These are phyloP conservation scores for Gallinago solitaria DNA, from an alignment of 2,797 vertebrate species.

Conservation along the genomic window DNA sequence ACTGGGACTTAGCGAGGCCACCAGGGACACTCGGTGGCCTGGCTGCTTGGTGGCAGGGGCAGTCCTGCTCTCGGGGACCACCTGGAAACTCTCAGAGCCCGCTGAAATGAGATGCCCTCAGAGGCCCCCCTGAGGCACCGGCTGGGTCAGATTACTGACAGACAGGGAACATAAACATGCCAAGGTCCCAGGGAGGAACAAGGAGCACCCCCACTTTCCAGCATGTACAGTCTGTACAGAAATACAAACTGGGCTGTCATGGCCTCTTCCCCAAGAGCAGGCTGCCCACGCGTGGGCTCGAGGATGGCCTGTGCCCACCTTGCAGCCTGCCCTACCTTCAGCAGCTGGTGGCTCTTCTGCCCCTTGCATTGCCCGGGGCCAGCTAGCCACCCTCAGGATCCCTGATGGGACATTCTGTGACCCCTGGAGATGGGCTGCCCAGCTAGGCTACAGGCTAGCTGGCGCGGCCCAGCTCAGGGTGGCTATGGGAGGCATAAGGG, in stretches of 20 bases:
- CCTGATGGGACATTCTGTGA: background rate
- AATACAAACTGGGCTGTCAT: accelerated
- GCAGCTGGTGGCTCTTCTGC: background rate
- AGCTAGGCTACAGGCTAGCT: background rate
- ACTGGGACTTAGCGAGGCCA: background rate
- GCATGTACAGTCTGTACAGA: background rate
- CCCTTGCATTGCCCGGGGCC: background rate
- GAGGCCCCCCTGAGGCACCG: background rate
- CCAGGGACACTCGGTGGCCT: accelerated
- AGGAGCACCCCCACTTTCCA: background rate
- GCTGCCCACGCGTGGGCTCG: accelerated
- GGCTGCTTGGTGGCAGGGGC: background rate
- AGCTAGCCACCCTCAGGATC: background rate
- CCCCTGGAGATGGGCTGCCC: background rate
- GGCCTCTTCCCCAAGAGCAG: accelerated
- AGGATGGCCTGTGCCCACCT: background rate
- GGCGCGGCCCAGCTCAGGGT: background rate
- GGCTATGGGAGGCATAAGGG: background rate
- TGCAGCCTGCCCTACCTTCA: accelerated
- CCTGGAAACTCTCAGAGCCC: background rate
- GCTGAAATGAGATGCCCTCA: background rate
- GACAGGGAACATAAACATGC: background rate
- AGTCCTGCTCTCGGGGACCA: background rate
- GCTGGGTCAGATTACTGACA: background rate
- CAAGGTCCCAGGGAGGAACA: accelerated